These are phyloP conservation scores for Otis tarda DNA, from an alignment of 2,113 vertebrate genomes.

Conservation along the genomic window DNA sequence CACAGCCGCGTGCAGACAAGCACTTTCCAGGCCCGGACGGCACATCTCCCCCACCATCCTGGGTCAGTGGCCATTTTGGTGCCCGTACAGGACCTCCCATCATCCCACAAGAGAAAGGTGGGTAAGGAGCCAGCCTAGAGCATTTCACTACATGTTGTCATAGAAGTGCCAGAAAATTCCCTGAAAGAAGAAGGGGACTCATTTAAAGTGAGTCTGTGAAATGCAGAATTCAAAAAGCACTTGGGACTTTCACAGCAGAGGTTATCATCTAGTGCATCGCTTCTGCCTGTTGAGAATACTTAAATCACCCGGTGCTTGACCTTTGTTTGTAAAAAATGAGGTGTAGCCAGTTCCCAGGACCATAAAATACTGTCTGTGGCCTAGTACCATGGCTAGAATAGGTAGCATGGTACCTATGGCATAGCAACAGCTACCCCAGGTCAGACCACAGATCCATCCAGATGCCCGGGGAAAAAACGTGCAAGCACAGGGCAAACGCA, in stretches of 20 bases:
- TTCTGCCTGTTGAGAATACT: neutral
- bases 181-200: neutral
- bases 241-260: neutral
- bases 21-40: neutral
- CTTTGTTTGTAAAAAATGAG: neutral
- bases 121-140: neutral
- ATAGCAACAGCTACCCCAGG: neutral
- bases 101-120: neutral
- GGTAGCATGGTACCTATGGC: too few relatives aligned
- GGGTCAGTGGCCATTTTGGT: neutral
- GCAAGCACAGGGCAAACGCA: fast-evolving
- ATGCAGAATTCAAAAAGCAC: neutral
- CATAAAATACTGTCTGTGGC: neutral
- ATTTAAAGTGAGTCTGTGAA: neutral
- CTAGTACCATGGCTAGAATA: neutral
- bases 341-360: neutral
- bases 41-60: neutral
- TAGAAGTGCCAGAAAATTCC: neutral
- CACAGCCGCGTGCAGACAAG: fast-evolving
- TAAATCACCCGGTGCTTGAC: neutral
- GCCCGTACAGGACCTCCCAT: neutral
- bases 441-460: neutral
- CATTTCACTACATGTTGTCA: neutral
- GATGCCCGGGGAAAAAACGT: neutral
- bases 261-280: neutral